Evolutionary conservation across 2,113 vertebrate genomes (phyloP), one percentile per base, ranked within the genome.

Genomic region (Malurus elegans): DNA sequence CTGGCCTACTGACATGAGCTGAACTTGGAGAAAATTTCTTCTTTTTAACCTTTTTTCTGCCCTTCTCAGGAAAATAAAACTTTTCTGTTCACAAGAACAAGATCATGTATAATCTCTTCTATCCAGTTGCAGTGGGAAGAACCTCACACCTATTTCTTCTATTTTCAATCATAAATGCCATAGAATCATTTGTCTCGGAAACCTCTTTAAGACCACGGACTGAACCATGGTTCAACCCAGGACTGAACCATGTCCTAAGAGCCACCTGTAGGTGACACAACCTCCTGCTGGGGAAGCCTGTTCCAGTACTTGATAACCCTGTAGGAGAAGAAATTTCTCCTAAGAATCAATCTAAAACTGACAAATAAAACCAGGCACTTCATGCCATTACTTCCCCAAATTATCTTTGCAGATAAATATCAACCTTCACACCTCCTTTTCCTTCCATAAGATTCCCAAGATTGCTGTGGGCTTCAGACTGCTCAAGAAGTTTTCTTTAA

Each of bases 161-260:
- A 14, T 51, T 32, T 61, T 13, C 10, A 18, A 4, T 12, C 1
- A 1, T 18, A 57, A 58, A 53, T 48, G 24, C 2, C 16, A 28
- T 17, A 32, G 26, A 32, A 44, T 12, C 26, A 10, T 72, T 19
- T 36, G 32, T 5, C 12, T 36, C 42, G 29, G 44, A 47, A 67
- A 78, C 25, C 24, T 7, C 6, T 8, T 72, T 5, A 24, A 34
- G 17, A 28, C n/a, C 26, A 32, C 5, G 0, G 0, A 80, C n/a
- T n/a, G n/a, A n/a, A n/a, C n/a, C n/a, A n/a, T n/a, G n/a, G 24
- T 21, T 36, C 9, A 14, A 21, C 4, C 62, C 17, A 34, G 14
- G 20, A 20, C 8, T 44, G 32, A 81, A 12, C 20, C 28, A 20
- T 2, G 18, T 12, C 40, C 13, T 8, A 4, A 50, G 13, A 1